Conservation (phyloP, 1,140 invertebrate species). For the Magallana angulata region DNA sequence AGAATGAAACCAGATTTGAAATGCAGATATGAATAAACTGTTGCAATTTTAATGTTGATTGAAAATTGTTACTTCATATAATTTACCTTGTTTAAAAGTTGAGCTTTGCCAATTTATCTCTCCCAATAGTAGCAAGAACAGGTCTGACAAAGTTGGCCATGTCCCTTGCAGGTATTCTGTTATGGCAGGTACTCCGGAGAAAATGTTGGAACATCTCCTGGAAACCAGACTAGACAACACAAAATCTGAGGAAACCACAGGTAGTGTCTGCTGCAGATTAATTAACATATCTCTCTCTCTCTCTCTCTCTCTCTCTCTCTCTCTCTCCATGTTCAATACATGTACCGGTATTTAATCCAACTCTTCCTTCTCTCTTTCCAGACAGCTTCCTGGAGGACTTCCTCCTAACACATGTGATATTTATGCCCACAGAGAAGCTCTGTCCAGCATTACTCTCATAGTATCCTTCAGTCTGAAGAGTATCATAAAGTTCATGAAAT, state of each 20-base stretch:
- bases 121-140: no score
- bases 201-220: conserved; percentile 92
- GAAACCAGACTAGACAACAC: conserved; percentile 88
- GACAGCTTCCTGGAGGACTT: conserved; percentile 92
- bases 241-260: conserved; percentile 74
- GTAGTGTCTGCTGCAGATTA: conserved; percentile 52
- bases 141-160: background rate
- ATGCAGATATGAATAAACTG: no score
- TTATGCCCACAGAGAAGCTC: conserved; percentile 89
- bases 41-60: no score
- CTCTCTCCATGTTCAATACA: no score
- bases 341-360: no score
- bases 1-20: no score
- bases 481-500: no score
- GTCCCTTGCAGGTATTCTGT: conserved; percentile 87
- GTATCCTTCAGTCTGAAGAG: conserved; percentile 71
- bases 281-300: no score
- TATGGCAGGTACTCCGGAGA: conserved; percentile 92
- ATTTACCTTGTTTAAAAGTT: no score
- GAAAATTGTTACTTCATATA: no score
- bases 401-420: conserved; percentile 92
- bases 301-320: background rate
- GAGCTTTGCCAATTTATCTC: no score
- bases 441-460: conserved; percentile 87
- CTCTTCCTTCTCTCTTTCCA: conserved; percentile 59